These are phyloP conservation scores for Sapayoa aenigma DNA, from an alignment of 2,113 vertebrate genomes.

Conservation along the genomic window DNA sequence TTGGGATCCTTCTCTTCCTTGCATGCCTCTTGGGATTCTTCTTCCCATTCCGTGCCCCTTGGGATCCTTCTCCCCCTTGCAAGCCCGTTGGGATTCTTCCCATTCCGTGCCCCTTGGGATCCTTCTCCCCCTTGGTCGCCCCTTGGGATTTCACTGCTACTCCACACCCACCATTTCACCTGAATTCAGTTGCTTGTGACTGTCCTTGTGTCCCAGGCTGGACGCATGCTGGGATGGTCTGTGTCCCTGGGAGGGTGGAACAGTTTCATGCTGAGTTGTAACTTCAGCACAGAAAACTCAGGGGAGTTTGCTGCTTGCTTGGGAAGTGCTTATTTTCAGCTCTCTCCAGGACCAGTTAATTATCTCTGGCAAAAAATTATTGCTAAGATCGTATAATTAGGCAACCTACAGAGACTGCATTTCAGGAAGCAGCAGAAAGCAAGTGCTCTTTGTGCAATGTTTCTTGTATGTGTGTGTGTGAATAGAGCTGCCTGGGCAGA, in stretches of 20 bases:
- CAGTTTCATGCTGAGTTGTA: neutral
- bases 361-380: neutral
- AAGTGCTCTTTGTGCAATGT: neutral
- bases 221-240: neutral
- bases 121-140: neutral
- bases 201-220: neutral
- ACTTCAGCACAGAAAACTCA: slow-evolving; percentile 9
- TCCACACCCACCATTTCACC: neutral
- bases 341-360: slow-evolving; percentile 45
- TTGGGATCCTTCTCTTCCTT: neutral
- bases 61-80: neutral
- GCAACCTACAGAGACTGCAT: neutral
- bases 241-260: neutral
- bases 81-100: neutral
- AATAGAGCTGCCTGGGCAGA: neutral
- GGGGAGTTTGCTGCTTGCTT: slow-evolving; percentile 38
- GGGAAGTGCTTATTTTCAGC: slow-evolving; percentile 42
- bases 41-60: neutral
- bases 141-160: neutral
- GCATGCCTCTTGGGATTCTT: neutral
- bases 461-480: neutral
- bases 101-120: accelerated
- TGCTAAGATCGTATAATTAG: slow-evolving; percentile 53
- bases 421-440: neutral
- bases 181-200: neutral